Conservation (phyloP, 2,888 invertebrate species). For the Polymixis lichenea region DNA sequence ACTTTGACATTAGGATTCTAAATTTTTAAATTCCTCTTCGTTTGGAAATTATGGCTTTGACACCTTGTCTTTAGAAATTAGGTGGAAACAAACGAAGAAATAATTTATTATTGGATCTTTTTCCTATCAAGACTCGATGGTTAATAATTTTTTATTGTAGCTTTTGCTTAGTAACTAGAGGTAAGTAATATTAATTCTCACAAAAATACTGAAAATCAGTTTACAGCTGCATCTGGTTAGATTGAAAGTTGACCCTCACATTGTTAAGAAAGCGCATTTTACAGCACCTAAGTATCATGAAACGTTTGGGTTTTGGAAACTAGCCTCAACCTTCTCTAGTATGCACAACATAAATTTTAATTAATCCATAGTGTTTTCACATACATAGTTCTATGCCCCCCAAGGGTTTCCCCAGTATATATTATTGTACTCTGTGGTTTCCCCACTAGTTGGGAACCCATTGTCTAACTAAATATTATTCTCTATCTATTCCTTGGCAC, state of each 20-base stretch:
- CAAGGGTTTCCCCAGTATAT: no score
- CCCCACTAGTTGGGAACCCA: no score
- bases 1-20: slow-evolving; percentile 33
- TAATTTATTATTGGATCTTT: not conserved
- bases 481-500: not conserved
- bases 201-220: not conserved
- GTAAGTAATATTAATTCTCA: not conserved
- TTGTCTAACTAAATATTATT: no score
- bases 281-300: not conserved
- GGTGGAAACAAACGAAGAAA: not conserved
- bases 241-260: not conserved
- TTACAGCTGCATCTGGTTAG: not conserved
- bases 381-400: no score
- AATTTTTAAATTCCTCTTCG: slow-evolving; percentile 47
- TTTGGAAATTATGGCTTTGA: slow-evolving; percentile 36
- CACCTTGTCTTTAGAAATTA: slow-evolving; percentile 18
- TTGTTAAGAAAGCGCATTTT: not conserved
- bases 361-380: no score
- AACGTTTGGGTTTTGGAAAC: not conserved
- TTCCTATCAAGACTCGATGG: no score
- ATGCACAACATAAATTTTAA: not conserved
- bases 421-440: no score
- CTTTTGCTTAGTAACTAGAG: no score
- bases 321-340: not conserved
- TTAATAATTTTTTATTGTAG: no score